These are phyloP conservation scores for Chloebia gouldiae DNA, from an alignment of 2,113 vertebrate species.

Conservation along the genomic window DNA sequence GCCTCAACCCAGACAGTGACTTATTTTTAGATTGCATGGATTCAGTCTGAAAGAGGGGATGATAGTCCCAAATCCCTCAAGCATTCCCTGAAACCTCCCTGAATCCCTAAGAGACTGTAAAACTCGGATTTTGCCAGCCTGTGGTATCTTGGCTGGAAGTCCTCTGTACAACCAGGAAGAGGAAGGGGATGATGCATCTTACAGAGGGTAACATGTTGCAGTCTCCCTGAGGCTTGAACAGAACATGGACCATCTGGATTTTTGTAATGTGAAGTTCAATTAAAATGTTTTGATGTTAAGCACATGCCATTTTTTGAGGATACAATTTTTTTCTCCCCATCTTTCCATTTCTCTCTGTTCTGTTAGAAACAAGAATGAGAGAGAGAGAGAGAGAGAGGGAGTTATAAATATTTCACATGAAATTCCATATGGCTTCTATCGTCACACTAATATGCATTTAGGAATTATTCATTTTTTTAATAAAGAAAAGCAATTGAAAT, in stretches of 20 bases:
- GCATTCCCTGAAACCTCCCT: not conserved
- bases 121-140: not conserved
- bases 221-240: slow-evolving; percentile 21
- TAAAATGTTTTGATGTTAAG: slow-evolving; percentile 54
- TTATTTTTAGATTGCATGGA: not conserved
- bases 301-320: not conserved
- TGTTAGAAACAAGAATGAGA: not conserved
- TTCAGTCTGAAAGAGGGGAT: not conserved
- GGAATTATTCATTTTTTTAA: not conserved
- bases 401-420: not conserved
- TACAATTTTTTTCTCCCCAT: not conserved
- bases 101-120: not conserved
- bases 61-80: not conserved
- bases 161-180: not conserved
- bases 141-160: not conserved
- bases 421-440: not conserved
- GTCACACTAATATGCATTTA: not conserved
- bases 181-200: not conserved
- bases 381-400: not conserved
- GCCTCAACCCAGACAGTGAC: not conserved
- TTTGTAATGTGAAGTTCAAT: slow-evolving; percentile 22
- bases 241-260: slow-evolving; percentile 36
- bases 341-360: not conserved
- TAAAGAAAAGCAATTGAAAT: not conserved
- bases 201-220: not conserved